These are phyloP conservation scores for Lasioglossum albipes DNA, from an alignment of 1,140 invertebrate species.

Conservation along the genomic window DNA sequence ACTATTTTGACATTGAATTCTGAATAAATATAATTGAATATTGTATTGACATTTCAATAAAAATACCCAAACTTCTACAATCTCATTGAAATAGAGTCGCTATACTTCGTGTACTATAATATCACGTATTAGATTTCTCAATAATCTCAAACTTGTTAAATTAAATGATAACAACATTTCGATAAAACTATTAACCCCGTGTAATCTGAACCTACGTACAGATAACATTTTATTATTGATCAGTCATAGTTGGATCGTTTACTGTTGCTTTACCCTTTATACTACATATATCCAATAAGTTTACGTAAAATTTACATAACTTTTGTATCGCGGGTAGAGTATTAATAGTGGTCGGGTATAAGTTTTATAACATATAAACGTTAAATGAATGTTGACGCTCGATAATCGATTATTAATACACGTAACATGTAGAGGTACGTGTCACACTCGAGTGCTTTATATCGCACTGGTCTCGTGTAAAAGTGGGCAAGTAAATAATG, in stretches of 20 bases:
- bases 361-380: conserved; percentile 40
- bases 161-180: too few relatives aligned
- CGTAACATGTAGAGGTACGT: conserved; percentile 22
- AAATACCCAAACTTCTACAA: too few relatives aligned
- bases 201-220: too few relatives aligned
- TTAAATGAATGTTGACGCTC: conserved; percentile 35
- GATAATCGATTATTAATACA: conserved; percentile 43
- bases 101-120: too few relatives aligned
- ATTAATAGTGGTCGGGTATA: conserved; percentile 26
- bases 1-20: too few relatives aligned
- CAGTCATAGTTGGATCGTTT: not conserved
- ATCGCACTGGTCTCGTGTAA: not conserved
- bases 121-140: too few relatives aligned
- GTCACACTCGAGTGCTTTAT: not conserved
- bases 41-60: too few relatives aligned
- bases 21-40: too few relatives aligned
- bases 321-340: not conserved
- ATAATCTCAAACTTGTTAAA: too few relatives aligned
- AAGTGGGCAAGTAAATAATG: not conserved
- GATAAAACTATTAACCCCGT: too few relatives aligned
- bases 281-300: not conserved
- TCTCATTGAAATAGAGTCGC: too few relatives aligned
- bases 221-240: not conserved
- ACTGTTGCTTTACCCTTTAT: not conserved
- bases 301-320: conserved; percentile 27